phyloP scores from a whole-genome alignment of 1,140 invertebrate genomes.

The Drosophila navojoa region DNA sequence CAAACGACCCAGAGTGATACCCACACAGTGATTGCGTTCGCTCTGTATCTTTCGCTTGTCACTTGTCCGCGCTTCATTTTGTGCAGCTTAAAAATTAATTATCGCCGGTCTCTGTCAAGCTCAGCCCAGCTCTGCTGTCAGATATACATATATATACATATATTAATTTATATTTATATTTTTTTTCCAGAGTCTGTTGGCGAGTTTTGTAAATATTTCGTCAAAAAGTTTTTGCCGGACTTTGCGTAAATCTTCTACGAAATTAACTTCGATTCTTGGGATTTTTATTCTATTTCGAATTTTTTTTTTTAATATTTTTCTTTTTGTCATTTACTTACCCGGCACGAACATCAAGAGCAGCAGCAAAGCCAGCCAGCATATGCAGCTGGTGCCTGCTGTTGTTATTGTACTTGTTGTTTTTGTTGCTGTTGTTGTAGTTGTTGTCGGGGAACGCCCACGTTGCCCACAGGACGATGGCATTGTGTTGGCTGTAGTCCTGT shows the following conservation, averaged over 20 bases:
- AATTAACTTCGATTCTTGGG: conserved; percentile 55
- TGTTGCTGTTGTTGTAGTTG: background rate
- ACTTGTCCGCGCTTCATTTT: conserved; percentile 72
- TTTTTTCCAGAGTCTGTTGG: background rate
- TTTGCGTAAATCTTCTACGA: conserved; percentile 47
- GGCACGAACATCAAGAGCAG: conserved; percentile 62
- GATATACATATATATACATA: background rate
- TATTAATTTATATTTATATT: background rate
- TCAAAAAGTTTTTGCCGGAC: conserved; percentile 63
- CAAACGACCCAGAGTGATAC: background rate
- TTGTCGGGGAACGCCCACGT: conserved; percentile 47
- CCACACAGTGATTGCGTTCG: background rate
- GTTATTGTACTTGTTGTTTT: no score
- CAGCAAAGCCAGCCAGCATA: conserved; percentile 55
- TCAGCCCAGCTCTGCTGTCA: conserved; percentile 56
- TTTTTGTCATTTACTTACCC: conserved; percentile 61
- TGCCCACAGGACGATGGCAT: conserved; percentile 31
- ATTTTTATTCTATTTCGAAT: conserved; percentile 9
- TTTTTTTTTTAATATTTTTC: conserved; percentile 5
- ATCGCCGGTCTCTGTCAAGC: conserved; percentile 51
- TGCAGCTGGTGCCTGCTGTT: conserved; percentile 20
- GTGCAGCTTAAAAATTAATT: conserved; percentile 82
- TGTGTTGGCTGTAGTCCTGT: conserved; percentile 4
- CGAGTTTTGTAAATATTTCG: conserved; percentile 69
- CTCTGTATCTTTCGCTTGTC: conserved; percentile 20